A percentile compares a stretch with the other conserved stretches of the same genome.
Evolutionary conservation across 2,113 vertebrate genomes (phyloP).

Genomic region (Tyrannus savana): DNA sequence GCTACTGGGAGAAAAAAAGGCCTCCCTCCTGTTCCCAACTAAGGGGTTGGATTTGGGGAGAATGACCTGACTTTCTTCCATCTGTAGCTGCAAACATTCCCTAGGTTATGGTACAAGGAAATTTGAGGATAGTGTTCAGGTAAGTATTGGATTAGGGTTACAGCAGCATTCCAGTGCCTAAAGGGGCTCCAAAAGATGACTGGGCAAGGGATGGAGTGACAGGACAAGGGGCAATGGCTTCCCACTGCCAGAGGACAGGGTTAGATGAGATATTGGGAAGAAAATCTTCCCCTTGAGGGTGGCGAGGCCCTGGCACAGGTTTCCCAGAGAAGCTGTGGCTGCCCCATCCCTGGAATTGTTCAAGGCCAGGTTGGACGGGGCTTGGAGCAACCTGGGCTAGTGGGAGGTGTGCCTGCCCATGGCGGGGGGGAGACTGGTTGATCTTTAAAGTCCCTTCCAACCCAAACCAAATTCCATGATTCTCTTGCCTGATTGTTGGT

Average conservation of each 20-base stretch:
- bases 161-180: not conserved
- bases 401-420: not conserved
- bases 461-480: not conserved
- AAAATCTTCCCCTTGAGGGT: accelerated
- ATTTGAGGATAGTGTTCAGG: not conserved
- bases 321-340: not conserved
- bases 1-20: not conserved
- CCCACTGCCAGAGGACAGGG: not conserved
- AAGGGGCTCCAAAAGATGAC: not conserved
- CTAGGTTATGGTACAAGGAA: not conserved
- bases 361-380: not conserved
- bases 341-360: not conserved
- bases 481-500: not conserved
- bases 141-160: not conserved
- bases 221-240: not conserved
- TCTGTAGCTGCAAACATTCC: not conserved
- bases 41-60: not conserved
- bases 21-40: not conserved
- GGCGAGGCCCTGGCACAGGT: not conserved
- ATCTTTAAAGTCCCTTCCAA: not conserved
- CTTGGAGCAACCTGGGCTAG: accelerated
- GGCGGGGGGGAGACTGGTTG: not conserved
- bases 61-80: not conserved
- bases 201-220: not conserved
- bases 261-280: accelerated